Conservation (phyloP, 1,140 invertebrate genomes). For the Matsumurasca onukii region DNA sequence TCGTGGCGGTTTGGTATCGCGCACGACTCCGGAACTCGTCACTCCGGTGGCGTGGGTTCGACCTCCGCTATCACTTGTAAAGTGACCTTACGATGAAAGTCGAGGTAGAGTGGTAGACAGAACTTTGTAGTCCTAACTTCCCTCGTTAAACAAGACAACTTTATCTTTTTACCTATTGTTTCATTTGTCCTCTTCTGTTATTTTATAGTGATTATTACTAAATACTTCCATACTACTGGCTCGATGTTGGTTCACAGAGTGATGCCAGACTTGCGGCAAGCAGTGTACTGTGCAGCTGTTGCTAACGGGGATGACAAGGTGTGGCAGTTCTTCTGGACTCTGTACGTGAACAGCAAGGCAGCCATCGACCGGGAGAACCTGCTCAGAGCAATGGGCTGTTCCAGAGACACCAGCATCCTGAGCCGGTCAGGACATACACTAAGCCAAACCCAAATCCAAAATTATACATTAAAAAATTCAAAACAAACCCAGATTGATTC, state of each 20-base stretch:
- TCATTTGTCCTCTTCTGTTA: not conserved
- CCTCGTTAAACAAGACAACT: too few relatives aligned
- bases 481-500: too few relatives aligned
- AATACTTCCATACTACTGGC: not conserved
- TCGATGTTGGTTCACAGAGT: conserved; percentile 59
- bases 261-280: conserved; percentile 71
- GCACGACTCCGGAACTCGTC: too few relatives aligned
- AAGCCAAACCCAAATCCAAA: too few relatives aligned
- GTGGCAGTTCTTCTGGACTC: conserved; percentile 80
- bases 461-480: too few relatives aligned
- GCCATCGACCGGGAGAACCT: conserved; percentile 71
- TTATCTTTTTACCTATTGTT: not conserved
- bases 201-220: not conserved
- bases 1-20: too few relatives aligned
- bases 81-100: too few relatives aligned
- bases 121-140: too few relatives aligned
- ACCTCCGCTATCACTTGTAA: too few relatives aligned
- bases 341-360: conserved; percentile 67
- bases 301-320: conserved; percentile 71
- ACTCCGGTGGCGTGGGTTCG: too few relatives aligned
- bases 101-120: too few relatives aligned
- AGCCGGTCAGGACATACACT: too few relatives aligned
- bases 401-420: conserved; percentile 69
- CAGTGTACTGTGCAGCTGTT: conserved; percentile 82
- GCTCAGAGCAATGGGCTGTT: conserved; percentile 71